Base-by-base conservation (phyloP, 1,140 invertebrate genomes). In the Penaeus vannamei region DNA sequence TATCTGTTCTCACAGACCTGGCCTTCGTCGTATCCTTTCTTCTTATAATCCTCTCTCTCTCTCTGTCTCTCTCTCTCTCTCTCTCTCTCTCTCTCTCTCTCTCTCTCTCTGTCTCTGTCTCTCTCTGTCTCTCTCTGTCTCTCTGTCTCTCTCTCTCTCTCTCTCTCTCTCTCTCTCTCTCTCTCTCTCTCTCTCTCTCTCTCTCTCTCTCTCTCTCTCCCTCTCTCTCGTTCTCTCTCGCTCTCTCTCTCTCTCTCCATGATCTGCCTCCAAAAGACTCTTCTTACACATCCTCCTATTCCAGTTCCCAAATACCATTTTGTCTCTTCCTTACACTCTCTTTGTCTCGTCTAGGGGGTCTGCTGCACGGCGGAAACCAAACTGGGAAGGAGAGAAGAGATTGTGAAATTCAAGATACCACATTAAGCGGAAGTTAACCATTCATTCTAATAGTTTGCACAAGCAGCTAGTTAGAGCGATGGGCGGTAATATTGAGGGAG, bases 241-340 rank as follows among this genome's bases (percentile, higher is more conserved):
- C 72, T 32, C 29, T 32, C 72, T 77, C 72, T 77, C 29, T 77
- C 29, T 77, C 72, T 77, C 72, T 77, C 72, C 32, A 20, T 77
- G 20, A 23, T 26, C 26, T 26, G 14, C 29, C 32, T 29, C 26
- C 12, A 17, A n/a, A n/a, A n/a, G n/a, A n/a, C n/a, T n/a, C n/a
- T n/a, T n/a, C n/a, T n/a, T n/a, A n/a, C n/a, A n/a, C n/a, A n/a
- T n/a, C n/a, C n/a, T n/a, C n/a, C n/a, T n/a, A n/a, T n/a, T n/a
- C n/a, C n/a, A n/a, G n/a, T 29, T 77, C 14, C 26, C 29, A 17
- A 20, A 23, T 29, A 17, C 29, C 32, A 14, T 77, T 26, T 77
- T 26, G 20, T 26, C 26, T 26, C 32, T 26, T 77, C 12, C 26
- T 26, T 77, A 17, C 32, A 20, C 32, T 26, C 26, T 29, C 32